Base-by-base conservation (phyloP, 2,113 vertebrate genomes). In the Alexandromys fortis region DNA sequence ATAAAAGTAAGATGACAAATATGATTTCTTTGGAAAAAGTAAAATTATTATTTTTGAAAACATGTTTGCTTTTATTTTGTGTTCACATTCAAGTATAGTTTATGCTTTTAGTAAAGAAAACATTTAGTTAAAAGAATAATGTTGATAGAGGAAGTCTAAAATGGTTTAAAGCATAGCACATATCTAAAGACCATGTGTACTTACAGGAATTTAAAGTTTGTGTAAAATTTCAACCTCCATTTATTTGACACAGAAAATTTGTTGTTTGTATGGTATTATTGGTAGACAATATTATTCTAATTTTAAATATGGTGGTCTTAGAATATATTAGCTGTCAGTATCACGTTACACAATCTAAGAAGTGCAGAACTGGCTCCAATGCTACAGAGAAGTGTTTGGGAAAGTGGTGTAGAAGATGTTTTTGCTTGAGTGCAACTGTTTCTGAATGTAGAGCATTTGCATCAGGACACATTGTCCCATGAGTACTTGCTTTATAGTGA, bases 61-160 rank as follows among this genome's bases (percentile, higher is more conserved):
- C 24, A 13, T 45, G n/a, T 45, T 94, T 3, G 10, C 11, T 90
- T 95, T 93, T 87, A 87, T 86, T 95, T 94, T 90, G 65, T 86
- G 83, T 21, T 77, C 33, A 72, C 77, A 86, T 21, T 86, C 89
- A 68, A 81, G 21, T 35, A 17, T 26, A 49, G 30, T 1, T 17
- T 78, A 65, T 63, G 28, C 4, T 35, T 22, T 90, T 30, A 88
- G 22, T 21, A 70, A 93, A 91, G 4, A 68, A 24, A n/a, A 81
- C 92, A 16, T 30, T 3, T 75, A 10, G 5, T 30, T 68, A 30
- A 75, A 79, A 58, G 82, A 52, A 0, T 86, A 12, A 47, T 92
- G 42, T 21, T 81, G 47, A 49, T 21, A 73, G 68, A 67, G 16
- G 30, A 58, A 22, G 1, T 28, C 2, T 4, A 65, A 68, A 63